Conservation (phyloP, 2,888 invertebrate species). For the Plebejus anna region DNA sequence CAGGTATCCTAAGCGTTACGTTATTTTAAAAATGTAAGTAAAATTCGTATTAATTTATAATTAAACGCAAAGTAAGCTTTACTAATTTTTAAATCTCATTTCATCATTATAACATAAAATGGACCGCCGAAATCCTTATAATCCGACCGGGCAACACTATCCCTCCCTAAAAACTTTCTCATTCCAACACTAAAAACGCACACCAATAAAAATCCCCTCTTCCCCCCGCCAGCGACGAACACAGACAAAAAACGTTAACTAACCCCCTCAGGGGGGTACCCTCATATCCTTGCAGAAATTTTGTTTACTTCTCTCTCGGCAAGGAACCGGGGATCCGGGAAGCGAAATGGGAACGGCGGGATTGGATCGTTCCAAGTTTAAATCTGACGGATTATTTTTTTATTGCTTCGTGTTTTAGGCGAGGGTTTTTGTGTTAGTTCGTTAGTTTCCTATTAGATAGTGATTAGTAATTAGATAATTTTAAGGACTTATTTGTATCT, state of each 20-base stretch:
- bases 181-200: slow-evolving; percentile 47
- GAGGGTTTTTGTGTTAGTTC: slow-evolving; percentile 11
- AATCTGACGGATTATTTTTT: slow-evolving; percentile 42
- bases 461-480: neutral
- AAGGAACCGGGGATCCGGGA: slow-evolving; percentile 61
- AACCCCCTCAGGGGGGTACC: slow-evolving; percentile 49
- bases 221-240: slow-evolving; percentile 45
- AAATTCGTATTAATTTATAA: neutral
- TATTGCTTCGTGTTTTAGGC: slow-evolving; percentile 33
- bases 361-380: slow-evolving; percentile 57
- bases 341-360: slow-evolving; percentile 60
- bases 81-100: neutral
- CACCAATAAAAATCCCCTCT: slow-evolving; percentile 61
- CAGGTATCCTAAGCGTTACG: too few species aligned
- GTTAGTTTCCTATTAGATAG: neutral
- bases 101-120: slow-evolving; percentile 1
- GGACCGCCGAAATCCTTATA: slow-evolving; percentile 1
- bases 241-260: slow-evolving; percentile 75
- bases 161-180: slow-evolving; percentile 41
- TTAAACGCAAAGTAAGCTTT: neutral
- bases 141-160: slow-evolving; percentile 30
- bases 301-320: slow-evolving; percentile 77
- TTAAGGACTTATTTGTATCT: neutral
- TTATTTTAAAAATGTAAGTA: too few species aligned
- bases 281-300: slow-evolving; percentile 78